These are phyloP conservation scores for Drusus annulatus DNA, from an alignment of 1,140 invertebrate species.

Conservation along the genomic window DNA sequence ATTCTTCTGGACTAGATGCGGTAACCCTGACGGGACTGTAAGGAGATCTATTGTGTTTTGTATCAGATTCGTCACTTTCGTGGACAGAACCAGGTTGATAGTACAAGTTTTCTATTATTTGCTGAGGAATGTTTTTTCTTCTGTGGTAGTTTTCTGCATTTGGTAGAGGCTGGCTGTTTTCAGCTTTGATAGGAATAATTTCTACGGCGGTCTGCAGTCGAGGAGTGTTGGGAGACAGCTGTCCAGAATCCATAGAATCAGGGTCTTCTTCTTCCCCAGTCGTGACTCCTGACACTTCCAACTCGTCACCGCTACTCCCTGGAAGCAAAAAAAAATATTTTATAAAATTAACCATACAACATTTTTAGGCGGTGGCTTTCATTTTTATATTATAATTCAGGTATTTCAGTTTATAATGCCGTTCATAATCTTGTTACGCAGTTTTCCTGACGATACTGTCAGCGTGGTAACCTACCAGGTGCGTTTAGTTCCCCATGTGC, in stretches of 20 bases:
- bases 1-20: conserved; percentile 50
- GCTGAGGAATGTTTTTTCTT: conserved; percentile 54
- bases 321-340: conserved; percentile 38
- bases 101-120: conserved; percentile 45
- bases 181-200: conserved; percentile 51
- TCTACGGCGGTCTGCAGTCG: conserved; percentile 43
- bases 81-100: conserved; percentile 26
- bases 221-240: conserved; percentile 44
- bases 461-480: conserved; percentile 17
- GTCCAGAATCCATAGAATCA: conserved; percentile 52
- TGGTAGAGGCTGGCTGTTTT: conserved; percentile 21
- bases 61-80: conserved; percentile 47
- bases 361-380: too few relatives aligned
- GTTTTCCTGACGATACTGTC: neutral
- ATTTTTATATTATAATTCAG: too few relatives aligned
- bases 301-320: conserved; percentile 57
- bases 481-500: neutral
- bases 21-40: conserved; percentile 43
- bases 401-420: too few relatives aligned
- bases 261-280: conserved; percentile 56
- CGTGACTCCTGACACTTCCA: conserved; percentile 53
- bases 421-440: neutral
- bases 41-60: conserved; percentile 39
- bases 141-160: conserved; percentile 48
- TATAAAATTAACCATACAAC: neutral